A percentile compares a stretch with the other conserved stretches of the same genome.
These are phyloP conservation scores for Apis florea DNA, from an alignment of 1,140 invertebrate species.

Conservation along the genomic window DNA sequence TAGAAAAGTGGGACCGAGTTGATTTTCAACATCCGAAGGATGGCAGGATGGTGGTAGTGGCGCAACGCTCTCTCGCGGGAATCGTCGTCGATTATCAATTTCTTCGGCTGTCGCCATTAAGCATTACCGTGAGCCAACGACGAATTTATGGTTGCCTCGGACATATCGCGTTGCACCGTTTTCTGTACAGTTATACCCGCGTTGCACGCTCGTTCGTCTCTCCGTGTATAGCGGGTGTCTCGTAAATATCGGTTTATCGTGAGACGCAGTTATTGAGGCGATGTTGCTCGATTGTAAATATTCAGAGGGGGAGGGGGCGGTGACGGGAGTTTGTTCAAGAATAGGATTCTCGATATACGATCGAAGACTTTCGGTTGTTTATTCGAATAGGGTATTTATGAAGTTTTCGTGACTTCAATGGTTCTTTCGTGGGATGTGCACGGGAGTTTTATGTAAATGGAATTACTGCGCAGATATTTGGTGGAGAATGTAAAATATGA, in stretches of 20 bases:
- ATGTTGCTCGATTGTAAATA: conserved; percentile 11
- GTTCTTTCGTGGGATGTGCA: neutral
- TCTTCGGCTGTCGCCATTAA: conserved; percentile 20
- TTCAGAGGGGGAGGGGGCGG: neutral
- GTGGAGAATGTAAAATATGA: neutral
- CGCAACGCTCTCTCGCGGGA: neutral
- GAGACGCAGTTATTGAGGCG: neutral
- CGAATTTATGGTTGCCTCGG: conserved; percentile 25
- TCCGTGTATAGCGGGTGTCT: neutral
- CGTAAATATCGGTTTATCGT: conserved; percentile 6
- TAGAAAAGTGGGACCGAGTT: neutral
- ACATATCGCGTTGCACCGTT: conserved; percentile 27
- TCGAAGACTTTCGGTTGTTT: neutral
- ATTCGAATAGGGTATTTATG: neutral
- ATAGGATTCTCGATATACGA: neutral
- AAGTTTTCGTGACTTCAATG: neutral
- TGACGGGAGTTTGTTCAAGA: neutral
- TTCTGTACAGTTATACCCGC: conserved; percentile 25
- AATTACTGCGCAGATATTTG: neutral
- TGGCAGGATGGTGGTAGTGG: neutral
- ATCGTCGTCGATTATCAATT: conserved; percentile 38
- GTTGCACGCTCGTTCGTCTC: conserved; percentile 1
- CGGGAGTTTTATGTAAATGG: neutral
- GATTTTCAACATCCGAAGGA: neutral
- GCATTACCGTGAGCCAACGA: conserved; percentile 1